Conservation (phyloP, 2,888 invertebrate genomes). For the Lasioglossum oenotherae region DNA sequence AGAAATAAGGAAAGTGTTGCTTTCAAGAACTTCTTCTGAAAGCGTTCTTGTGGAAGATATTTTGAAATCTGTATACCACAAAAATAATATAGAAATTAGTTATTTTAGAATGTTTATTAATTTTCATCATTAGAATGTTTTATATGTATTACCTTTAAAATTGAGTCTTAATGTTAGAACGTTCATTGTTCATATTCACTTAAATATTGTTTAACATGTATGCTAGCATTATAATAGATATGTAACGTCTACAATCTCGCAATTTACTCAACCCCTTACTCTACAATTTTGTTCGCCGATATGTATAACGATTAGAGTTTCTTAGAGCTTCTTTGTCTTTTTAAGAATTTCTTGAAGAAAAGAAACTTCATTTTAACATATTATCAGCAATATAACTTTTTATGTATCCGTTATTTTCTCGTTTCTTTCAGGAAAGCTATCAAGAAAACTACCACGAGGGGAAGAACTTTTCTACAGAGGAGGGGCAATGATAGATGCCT, state of each 20-base stretch:
- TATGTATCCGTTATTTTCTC: background rate
- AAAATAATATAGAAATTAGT: background rate
- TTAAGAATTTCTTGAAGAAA: no score
- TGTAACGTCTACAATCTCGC: no score
- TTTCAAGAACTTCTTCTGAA: background rate
- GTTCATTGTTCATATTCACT: no score
- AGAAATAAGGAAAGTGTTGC: background rate
- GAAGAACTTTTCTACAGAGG: background rate
- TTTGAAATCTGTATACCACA: background rate
- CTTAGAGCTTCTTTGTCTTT: no score
- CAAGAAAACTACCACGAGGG: background rate
- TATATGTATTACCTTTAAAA: no score
- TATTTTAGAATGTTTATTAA: background rate
- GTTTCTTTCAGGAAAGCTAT: background rate
- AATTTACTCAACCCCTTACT: no score
- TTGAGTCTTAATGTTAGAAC: no score
- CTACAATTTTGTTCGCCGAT: no score
- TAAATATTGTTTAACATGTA: no score
- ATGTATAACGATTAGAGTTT: no score
- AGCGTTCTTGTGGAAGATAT: background rate
- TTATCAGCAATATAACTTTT: background rate
- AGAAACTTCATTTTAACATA: background rate
- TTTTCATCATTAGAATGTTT: no score
- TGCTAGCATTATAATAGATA: no score
- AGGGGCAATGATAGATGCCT: conserved; percentile 1